Evolutionary conservation across 2,797 vertebrate species (phyloP).

Genomic region (Sciurus vulgaris): DNA sequence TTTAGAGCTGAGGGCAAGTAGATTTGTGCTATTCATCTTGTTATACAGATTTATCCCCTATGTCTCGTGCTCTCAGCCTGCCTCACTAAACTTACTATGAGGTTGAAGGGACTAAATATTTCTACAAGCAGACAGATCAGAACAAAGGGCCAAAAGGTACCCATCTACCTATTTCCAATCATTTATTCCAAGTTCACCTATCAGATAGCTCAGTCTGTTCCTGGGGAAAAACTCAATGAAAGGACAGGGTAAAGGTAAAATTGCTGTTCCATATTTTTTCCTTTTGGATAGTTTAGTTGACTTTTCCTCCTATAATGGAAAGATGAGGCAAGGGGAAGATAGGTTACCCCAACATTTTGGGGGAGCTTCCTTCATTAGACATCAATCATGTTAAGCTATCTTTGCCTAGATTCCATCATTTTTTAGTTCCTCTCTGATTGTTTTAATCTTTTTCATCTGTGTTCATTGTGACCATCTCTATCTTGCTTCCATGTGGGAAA

Average conservation of each 20-base stretch:
- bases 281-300: neutral
- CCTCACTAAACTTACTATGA: neutral
- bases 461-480: neutral
- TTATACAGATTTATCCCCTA: neutral
- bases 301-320: neutral
- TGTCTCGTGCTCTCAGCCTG: neutral
- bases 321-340: neutral
- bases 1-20: neutral
- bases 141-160: neutral
- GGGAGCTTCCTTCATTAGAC: neutral
- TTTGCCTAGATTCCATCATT: neutral
- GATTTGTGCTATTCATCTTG: neutral
- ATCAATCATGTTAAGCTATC: neutral
- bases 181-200: neutral
- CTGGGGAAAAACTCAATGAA: neutral
- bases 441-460: neutral
- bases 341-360: neutral
- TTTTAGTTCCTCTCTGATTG: neutral
- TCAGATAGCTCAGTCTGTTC: neutral
- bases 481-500: neutral
- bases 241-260: neutral
- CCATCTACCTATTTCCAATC: neutral
- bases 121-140: neutral
- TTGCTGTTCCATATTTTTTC: neutral
- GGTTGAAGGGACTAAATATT: neutral